Evolutionary conservation across 2,797 vertebrate genomes (phyloP).

Genomic region (Gobio occitaniae): DNA sequence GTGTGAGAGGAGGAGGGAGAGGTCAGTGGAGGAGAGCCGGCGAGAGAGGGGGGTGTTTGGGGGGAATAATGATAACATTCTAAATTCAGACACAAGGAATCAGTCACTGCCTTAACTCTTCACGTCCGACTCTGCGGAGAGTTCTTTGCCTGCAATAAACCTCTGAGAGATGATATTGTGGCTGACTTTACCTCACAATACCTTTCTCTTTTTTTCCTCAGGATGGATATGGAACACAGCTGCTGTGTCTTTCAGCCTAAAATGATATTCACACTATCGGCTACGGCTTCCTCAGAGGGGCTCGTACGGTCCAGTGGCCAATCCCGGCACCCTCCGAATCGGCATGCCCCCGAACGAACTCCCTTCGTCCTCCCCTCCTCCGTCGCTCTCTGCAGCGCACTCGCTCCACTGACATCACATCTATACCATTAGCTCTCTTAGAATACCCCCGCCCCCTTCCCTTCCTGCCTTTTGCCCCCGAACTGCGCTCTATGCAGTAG

Average conservation of each 20-base stretch:
- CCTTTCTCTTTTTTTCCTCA: constrained; percentile 62
- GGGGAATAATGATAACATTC: constrained; percentile 71
- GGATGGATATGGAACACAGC: not conserved
- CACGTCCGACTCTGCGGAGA: not conserved
- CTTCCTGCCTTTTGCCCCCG: constrained; percentile 13
- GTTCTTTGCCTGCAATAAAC: not conserved
- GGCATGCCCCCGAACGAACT: constrained; percentile 55
- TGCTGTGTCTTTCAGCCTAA: constrained; percentile 10
- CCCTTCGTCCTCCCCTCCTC: constrained; percentile 33
- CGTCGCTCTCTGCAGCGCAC: constrained; percentile 57
- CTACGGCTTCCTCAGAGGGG: constrained; percentile 20
- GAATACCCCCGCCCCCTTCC: constrained; percentile 21
- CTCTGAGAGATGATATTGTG: constrained; percentile 5
- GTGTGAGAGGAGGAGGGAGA: constrained; percentile 43
- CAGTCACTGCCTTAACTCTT: constrained; percentile 56
- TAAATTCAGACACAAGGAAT: constrained; percentile 70
- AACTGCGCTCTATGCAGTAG: constrained; percentile 59
- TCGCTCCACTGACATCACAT: constrained; percentile 59
- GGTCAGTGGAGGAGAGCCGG: constrained; percentile 47
- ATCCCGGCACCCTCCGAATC: constrained; percentile 39
- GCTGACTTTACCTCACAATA: constrained; percentile 5
- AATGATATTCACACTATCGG: constrained; percentile 29
- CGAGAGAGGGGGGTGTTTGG: constrained; percentile 21
- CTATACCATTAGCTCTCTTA: constrained; percentile 46
- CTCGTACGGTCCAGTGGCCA: constrained; percentile 1